Evolutionary conservation across 2,888 invertebrate genomes (phyloP), one percentile per base, ranked within the genome.

Genomic region (Prosopocoilus inquinatus): DNA sequence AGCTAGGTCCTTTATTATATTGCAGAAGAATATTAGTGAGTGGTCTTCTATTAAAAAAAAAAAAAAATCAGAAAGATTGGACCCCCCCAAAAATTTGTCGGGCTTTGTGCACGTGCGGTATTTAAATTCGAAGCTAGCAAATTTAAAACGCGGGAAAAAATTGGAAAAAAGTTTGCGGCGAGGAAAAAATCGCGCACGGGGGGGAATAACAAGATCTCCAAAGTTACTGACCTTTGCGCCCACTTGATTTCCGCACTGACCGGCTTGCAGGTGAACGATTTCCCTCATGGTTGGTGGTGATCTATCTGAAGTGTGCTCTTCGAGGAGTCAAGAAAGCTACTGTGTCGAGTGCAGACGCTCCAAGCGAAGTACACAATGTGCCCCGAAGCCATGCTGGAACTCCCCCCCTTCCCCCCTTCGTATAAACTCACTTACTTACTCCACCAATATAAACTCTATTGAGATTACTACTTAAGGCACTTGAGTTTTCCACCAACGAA

Each of bases 221-320:
- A 28, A 28, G 20, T 28, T 28, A 28, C 20, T 28, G 20, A 91
- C 92, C 88, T 92, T 92, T 60, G 91, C 90, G 67, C 92, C 92
- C 72, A 93, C 92, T 77, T 93, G 92, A 75, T 84, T 84, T 59
- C 84, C 84, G 73, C 84, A 84, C 71, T 84, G 84, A 59, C 84
- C 84, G 64, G 88, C 91, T 76, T 93, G 92, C 61, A 92, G 81
- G 78, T 92, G 91, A 65, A 92, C 90, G 70, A 93, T 92, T 86
- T 93, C 92, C 80, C 92, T 86, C 92, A 92, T 92, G 58, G 66
- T 77, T 53, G 46, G 58, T 49, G 50, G 32, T 45, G 34, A 13
- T 35, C 35, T 47, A 51, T 41, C 34, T 45, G 41, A 39, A 28
- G 20, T 28, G 20, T 28, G 46, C 41, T 9, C 41, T 41, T 41